Base-by-base conservation (phyloP, 2,888 invertebrate genomes). In the Aradus depressus region DNA sequence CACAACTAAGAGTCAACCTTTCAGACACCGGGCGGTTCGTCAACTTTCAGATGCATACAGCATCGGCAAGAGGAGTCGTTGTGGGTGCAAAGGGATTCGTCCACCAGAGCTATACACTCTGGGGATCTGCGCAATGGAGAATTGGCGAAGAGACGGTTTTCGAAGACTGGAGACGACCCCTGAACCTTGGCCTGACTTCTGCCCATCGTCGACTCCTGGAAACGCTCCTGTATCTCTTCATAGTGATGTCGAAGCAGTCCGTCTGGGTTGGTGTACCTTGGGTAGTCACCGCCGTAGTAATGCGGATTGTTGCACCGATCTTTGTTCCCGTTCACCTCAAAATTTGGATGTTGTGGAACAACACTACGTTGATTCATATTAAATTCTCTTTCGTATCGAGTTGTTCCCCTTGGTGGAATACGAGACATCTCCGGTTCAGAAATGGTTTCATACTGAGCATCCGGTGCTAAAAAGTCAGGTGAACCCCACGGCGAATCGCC, bases 381-480 rank as follows among this genome's bases (percentile, higher is more conserved):
- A 10, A 28, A 28, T 28, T 8, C 8, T 28, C 28, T 28, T 10
- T 28, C 8, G 8, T 28, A 10, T 10, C 28, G 8, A 10, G 28
- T 28, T 28, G 28, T 28, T 28, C 8, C 28, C 12, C 8, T 28
- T 28, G 28, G 28, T 28, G 28, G 12, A 10, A 12, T 8, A 10
- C 8, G 8, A 10, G 28, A 10, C 12, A 12, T 28, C 12, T 8
- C 12, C n/a, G 56, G 56, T 26, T 59, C 59, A 6, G 59, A 56
- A 42, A 59, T 57, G 14, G 58, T 54, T 48, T 59, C 60, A 38
- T 60, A 60, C 32, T 59, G 59, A n/a, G 60, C 59, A 50, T 60
- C 60, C n/a, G 60, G 60, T 5, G 59, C 60, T 16, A 60, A 50
- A 31, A 59, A 58, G 34, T 57, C 57, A 3, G 59, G 57, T 23